Evolutionary conservation across 2,888 invertebrate species (phyloP), one percentile per base, ranked within the genome.

Genomic region (Heliconius ethilla): DNA sequence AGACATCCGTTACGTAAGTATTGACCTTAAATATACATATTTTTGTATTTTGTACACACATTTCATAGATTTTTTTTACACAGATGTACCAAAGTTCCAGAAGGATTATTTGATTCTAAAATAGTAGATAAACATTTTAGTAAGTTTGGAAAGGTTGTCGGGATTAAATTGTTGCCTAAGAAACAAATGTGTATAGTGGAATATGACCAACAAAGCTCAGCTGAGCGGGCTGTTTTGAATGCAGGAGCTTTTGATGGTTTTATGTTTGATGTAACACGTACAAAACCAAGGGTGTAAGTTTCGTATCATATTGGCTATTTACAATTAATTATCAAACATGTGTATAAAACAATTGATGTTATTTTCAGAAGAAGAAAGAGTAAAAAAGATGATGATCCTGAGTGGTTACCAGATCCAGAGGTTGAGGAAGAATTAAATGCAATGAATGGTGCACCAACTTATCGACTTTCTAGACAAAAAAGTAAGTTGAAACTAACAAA

Each of bases 361-460:
- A 70, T 45, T 78, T 81, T 74, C 79, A 90, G 92, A 59, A 89
- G 92, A 78, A 90, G 89, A 81, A 90, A 86, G 78, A 91, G 90
- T 74, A 93, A 89, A 76, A 91, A 85, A 80, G 93, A 94, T 70
- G 93, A 94, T 82, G 95, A 95, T 83, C 95, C 95, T 1, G 95
- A 95, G 75, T 96, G 95, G 95, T 85, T 95, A 0, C 95, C 95
- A 27, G 96, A 96, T 85, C 94, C 96, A 1, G 97, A 97, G 82
- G 95, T 97, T 0, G 95, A 96, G 87, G 95, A 96, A 0, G 97
- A 97, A 87, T 86, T 97, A 40, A 96, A 96, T 78, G 96, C 96
- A 0, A 95, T 97, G 96, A 90, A 95, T 66, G 93, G 93, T 18
- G 89, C 89, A 10, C 88, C 91, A 22, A 84, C 88, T 62, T 91